These are phyloP conservation scores for Siniperca scherzeri DNA, from an alignment of 2,797 vertebrate species.

Conservation along the genomic window DNA sequence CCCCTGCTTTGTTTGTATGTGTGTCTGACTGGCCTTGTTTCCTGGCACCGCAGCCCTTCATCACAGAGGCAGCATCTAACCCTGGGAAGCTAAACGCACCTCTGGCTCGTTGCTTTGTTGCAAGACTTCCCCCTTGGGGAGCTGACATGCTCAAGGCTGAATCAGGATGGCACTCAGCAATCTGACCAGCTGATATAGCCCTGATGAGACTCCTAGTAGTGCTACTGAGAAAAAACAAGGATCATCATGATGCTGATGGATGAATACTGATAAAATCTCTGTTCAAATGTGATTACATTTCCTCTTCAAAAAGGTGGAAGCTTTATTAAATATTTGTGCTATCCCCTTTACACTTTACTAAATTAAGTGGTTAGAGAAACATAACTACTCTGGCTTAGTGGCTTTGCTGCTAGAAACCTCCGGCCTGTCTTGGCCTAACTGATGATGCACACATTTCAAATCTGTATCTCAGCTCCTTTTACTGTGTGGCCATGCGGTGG, in stretches of 20 bases:
- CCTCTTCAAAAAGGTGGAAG: neutral
- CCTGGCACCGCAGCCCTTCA: neutral
- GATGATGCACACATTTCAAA: neutral
- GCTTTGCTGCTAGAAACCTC: neutral
- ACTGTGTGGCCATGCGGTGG: constrained; percentile 42
- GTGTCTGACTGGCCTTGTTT: neutral
- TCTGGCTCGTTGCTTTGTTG: neutral
- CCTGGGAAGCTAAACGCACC: neutral
- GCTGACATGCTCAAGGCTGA: neutral
- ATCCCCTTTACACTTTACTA: too few relatives aligned
- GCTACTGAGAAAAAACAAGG: neutral
- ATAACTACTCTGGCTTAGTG: neutral
- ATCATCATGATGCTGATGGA: neutral
- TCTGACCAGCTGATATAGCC: neutral
- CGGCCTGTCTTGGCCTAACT: neutral
- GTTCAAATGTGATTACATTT: neutral
- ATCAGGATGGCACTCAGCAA: neutral
- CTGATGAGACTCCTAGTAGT: too few relatives aligned
- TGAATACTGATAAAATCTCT: neutral
- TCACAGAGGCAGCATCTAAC: neutral
- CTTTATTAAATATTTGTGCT: neutral
- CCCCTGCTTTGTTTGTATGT: neutral
- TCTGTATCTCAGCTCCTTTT: neutral
- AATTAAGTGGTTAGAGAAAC: neutral
- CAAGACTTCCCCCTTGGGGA: too few relatives aligned